Evolutionary conservation across 1,140 invertebrate species (phyloP), one percentile per base, ranked within the genome.

Genomic region (Plectus sambesii): DNA sequence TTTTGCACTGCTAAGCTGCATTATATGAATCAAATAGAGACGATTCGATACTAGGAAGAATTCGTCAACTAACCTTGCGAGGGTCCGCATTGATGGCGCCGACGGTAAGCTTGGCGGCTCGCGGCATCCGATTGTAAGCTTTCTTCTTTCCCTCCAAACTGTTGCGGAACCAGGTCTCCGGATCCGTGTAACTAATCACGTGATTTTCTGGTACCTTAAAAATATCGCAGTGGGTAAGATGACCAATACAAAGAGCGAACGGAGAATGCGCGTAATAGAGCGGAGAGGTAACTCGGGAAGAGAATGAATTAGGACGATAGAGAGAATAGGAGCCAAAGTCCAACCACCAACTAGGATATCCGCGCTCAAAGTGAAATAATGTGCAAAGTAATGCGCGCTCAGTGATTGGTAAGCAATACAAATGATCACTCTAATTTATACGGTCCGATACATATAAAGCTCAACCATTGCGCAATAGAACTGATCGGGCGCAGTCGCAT

Each of bases 51-150:
- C n/a, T n/a, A n/a, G n/a, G n/a, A n/a, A n/a, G n/a, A n/a, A n/a
- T n/a, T n/a, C n/a, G n/a, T n/a, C n/a, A n/a, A n/a, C n/a, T 90
- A 51, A 89, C 82, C 74, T 74, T 62, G 6, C 37, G 27, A 1
- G 65, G 60, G 23, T 61, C 44, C 6, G 40, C 48, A 29, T 69
- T 54, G 6, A 42, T 29, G 3, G 65, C 63, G 8, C 64, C 64
- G 5, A 67, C 63, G 19, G 63, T 61, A 23, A 68, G 56, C 66
- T 67, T n/a, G n/a, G n/a, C n/a, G n/a, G n/a, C n/a, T n/a, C n/a
- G n/a, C n/a, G n/a, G n/a, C n/a, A n/a, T n/a, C n/a, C 53, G 27
- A 29, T 56, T 52, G 38, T 56, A 67, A 15, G 64, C 65, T 35
- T 68, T 67, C 22, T 50, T 48, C 39, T 67, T 67, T 40, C 64